Conservation (phyloP, 2,113 vertebrate genomes). For the Orycteropus afer region DNA sequence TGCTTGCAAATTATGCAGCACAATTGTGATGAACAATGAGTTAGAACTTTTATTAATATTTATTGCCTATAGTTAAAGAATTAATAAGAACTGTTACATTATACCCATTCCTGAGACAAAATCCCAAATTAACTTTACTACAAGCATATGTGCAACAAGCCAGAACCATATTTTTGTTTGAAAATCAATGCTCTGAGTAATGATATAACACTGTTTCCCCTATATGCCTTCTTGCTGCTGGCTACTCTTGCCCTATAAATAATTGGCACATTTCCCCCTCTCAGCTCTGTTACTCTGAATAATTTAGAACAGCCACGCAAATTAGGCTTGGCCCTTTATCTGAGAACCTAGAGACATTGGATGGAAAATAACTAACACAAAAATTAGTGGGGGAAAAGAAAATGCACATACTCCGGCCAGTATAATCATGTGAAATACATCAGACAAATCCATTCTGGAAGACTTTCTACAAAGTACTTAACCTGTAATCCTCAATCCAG, state of each 20-base stretch:
- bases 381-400: neutral
- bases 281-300: neutral
- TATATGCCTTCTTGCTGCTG: neutral
- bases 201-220: neutral
- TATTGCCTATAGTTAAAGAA: conserved; percentile 60
- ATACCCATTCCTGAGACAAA: conserved; percentile 18
- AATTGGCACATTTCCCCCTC: neutral
- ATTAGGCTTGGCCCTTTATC: neutral
- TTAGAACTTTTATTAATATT: conserved; percentile 62
- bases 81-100: conserved; percentile 50
- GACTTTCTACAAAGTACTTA: neutral
- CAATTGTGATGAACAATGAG: conserved; percentile 53
- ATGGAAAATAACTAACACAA: neutral
- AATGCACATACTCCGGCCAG: neutral
- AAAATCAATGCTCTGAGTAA: neutral
- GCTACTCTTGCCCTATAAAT: neutral
- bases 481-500: too few species aligned
- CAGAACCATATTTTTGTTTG: conserved; percentile 1
- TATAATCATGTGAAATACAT: neutral
- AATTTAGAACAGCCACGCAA: neutral
- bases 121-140: conserved; percentile 19
- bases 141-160: neutral
- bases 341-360: neutral
- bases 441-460: neutral
- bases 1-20: conserved; percentile 63